Evolutionary conservation across 2,888 invertebrate genomes (phyloP).

Genomic region (Macropis europaea): DNA sequence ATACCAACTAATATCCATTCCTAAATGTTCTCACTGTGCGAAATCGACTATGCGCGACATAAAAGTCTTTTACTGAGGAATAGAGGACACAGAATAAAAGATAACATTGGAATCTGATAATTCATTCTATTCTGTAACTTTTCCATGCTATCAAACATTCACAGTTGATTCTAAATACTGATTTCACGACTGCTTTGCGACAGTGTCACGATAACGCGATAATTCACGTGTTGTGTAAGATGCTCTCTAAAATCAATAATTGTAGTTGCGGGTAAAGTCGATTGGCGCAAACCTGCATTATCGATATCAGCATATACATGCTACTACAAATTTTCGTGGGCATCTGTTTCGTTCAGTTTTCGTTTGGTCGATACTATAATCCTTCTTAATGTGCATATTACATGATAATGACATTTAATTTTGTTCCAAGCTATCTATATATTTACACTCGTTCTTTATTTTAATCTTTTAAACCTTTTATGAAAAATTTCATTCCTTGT

Average conservation of each 20-base stretch:
- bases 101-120: constrained; percentile 10
- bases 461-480: background rate
- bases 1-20: constrained; percentile 72
- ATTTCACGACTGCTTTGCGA: constrained; percentile 20
- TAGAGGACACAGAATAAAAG: constrained; percentile 9
- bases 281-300: constrained; percentile 47
- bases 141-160: constrained; percentile 31
- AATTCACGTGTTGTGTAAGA: constrained; percentile 44
- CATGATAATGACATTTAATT: background rate
- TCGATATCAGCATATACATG: constrained; percentile 29
- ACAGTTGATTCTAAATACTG: constrained; percentile 9
- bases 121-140: background rate
- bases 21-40: constrained; percentile 58
- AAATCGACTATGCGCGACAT: constrained; percentile 38
- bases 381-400: no score
- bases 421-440: background rate
- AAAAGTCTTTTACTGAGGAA: constrained; percentile 27
- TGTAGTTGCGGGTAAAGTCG: constrained; percentile 67
- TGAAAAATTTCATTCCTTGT: background rate
- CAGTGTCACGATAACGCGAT: constrained; percentile 26
- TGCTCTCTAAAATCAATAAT: constrained; percentile 66
- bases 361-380: background rate
- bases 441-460: constrained; percentile 1
- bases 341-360: background rate
- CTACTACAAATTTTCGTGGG: background rate